Percentiles rank a stretch among this genome's conserved stretches.
Conservation (phyloP, 2,888 invertebrate genomes). For the Hecatera dysodea region DNA sequence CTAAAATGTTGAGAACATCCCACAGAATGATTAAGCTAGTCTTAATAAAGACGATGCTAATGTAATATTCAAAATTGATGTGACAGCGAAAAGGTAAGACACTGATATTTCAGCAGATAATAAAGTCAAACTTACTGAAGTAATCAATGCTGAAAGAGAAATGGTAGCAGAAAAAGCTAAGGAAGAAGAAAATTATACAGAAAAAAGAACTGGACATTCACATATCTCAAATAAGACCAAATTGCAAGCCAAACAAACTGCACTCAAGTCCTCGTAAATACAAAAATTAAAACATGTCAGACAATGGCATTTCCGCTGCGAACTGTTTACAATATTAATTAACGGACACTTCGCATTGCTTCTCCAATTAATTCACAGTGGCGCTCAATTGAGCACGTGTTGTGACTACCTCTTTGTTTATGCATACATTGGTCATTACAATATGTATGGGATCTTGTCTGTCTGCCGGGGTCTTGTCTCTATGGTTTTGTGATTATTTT, state of each 20-base stretch:
- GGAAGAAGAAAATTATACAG: not conserved
- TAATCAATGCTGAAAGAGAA: not conserved
- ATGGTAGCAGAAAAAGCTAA: not conserved
- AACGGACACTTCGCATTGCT: slow-evolving; percentile 56
- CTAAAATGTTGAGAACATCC: slow-evolving; percentile 1
- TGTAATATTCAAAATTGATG: not conserved
- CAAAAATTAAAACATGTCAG: slow-evolving; percentile 59
- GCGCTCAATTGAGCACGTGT: slow-evolving; percentile 64
- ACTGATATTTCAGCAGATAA: not conserved
- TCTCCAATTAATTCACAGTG: slow-evolving; percentile 63
- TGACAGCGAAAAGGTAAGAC: not conserved
- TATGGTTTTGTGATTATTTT: slow-evolving; percentile 14
- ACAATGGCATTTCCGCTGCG: slow-evolving; percentile 61
- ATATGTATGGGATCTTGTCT: slow-evolving; percentile 45
- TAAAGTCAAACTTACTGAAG: not conserved
- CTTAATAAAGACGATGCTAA: slow-evolving; percentile 3
- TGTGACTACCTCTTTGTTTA: slow-evolving; percentile 61
- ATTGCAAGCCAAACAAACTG: slow-evolving; percentile 31
- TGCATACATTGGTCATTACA: slow-evolving; percentile 48
- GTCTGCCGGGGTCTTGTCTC: slow-evolving; percentile 25
- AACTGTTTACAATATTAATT: slow-evolving; percentile 66
- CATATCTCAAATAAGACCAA: slow-evolving; percentile 24
- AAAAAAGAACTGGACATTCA: slow-evolving; percentile 18
- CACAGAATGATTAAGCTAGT: slow-evolving; percentile 1
- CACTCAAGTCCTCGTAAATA: slow-evolving; percentile 30